Evolutionary conservation across 2,113 vertebrate species (phyloP).

Genomic region (Elgaria multicarinata): DNA sequence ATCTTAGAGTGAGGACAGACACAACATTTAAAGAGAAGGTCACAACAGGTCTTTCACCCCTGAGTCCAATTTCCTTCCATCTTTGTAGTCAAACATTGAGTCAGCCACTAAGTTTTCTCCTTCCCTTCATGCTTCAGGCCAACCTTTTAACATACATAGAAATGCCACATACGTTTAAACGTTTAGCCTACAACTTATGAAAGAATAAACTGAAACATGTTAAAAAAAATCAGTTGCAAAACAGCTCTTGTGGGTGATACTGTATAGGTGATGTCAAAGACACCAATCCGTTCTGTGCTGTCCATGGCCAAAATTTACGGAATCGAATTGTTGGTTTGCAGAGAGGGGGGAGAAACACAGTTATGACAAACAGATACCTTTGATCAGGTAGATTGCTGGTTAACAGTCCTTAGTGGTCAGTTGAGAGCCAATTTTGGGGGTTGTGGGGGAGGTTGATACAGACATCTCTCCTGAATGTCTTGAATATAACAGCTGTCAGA

Average conservation of each 20-base stretch:
- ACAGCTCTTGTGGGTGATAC: not conserved
- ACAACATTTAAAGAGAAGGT: not conserved
- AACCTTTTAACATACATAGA: not conserved
- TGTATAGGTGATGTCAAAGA: not conserved
- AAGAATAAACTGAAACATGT: not conserved
- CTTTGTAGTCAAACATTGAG: not conserved
- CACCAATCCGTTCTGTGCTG: not conserved
- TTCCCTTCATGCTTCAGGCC: not conserved
- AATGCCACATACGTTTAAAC: not conserved
- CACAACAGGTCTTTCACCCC: not conserved
- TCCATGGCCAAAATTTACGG: not conserved
- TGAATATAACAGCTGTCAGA: not conserved
- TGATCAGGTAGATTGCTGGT: not conserved
- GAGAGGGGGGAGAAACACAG: not conserved
- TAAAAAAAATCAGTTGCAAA: not conserved
- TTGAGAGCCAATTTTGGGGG: not conserved
- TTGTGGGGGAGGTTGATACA: not conserved
- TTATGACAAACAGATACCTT: not conserved
- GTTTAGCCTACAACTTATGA: not conserved
- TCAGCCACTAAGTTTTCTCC: not conserved
- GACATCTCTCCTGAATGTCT: not conserved
- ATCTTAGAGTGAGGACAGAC: not conserved
- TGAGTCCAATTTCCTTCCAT: not conserved
- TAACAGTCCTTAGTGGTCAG: not conserved
- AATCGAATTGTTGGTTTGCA: not conserved